Base-by-base conservation (phyloP, 2,888 invertebrate genomes). In the Mythimna albipuncta region DNA sequence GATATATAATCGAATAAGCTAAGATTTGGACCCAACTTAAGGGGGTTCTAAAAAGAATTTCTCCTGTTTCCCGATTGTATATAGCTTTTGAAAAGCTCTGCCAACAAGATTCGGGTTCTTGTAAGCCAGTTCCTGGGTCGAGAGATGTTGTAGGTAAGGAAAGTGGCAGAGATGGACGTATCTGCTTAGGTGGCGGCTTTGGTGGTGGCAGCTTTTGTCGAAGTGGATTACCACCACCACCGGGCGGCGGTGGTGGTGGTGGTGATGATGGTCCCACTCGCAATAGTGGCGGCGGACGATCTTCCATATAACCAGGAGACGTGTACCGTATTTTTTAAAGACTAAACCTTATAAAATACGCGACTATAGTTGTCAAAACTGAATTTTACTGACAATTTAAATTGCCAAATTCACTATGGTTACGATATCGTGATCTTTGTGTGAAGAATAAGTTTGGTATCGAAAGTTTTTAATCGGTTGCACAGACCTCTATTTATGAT, bases 11-110 rank as follows among this genome's bases (percentile, higher is more conserved):
- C 1, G 92, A 87, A 74, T 96, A 96, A 0, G 47, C 2, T 5
- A 91, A 50, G 7, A 96, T 94, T 9, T 69, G 75, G 0, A 88
- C 0, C 96, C 96, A 96, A 75, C 90, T 93, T 19, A n/a, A 65
- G n/a, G 89, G 89, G 0, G 93, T 91, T 82, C 95, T 88, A 1
- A 88, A 92, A 44, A 93, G 93, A 69, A 82, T 89, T 9, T 89
- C 87, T 41, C 89, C 89, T 0, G 86, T 85, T 6, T 92, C 78
- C 68, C 67, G 90, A 70, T 95, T 79, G 81, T 95, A 94, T 2
- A 93, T 0, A 72, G 75, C 90, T 0, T 77, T 85, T 9, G 69
- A 83, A 47, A 85, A 90, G 64, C 72, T 85, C 65, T 44, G 0
- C 7, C 3, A 1, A 9, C 4, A 16, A 6, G 21, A 1, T 16